A percentile compares a stretch with the other conserved stretches of the same genome.
These are phyloP conservation scores for Drosophila basisetae DNA, from an alignment of 2,888 invertebrate species.

Conservation along the genomic window DNA sequence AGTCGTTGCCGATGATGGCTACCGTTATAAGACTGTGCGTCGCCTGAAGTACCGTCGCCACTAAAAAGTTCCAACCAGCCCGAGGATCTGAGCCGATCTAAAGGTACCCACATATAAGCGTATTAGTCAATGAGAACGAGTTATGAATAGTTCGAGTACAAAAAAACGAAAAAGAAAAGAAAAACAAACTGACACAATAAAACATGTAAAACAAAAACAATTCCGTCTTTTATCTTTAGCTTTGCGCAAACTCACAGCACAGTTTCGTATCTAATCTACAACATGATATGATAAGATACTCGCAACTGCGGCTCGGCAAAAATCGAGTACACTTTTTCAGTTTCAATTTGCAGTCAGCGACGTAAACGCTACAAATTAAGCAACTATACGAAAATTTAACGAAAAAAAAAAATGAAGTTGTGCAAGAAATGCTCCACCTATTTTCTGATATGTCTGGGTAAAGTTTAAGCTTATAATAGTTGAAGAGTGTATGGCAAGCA, in stretches of 20 bases:
- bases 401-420: slow-evolving; percentile 73
- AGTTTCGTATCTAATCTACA: slow-evolving; percentile 48
- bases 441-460: slow-evolving; percentile 81
- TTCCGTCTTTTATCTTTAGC: neutral
- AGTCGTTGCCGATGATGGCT: slow-evolving; percentile 70
- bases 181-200: slow-evolving; percentile 54
- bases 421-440: slow-evolving; percentile 76
- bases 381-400: slow-evolving; percentile 16
- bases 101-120: slow-evolving; percentile 62
- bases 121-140: slow-evolving; percentile 76
- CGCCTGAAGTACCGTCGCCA: slow-evolving; percentile 73
- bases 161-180: slow-evolving; percentile 53
- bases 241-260: slow-evolving; percentile 47
- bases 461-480: slow-evolving; percentile 49
- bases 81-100: slow-evolving; percentile 49
- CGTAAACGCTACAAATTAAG: slow-evolving; percentile 53
- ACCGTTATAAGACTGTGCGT: slow-evolving; percentile 80
- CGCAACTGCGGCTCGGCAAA: slow-evolving; percentile 49
- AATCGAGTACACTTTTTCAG: slow-evolving; percentile 56
- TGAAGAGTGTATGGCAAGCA: slow-evolving; percentile 9
- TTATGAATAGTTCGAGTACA: slow-evolving; percentile 75
- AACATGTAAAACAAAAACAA: slow-evolving; percentile 43
- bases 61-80: slow-evolving; percentile 45
- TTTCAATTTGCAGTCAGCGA: slow-evolving; percentile 66
- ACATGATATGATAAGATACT: slow-evolving; percentile 61